A percentile compares a stretch with the other conserved stretches of the same genome.
phyloP scores from a whole-genome alignment of 2,888 invertebrate genomes.

The Pterostichus madidus region DNA sequence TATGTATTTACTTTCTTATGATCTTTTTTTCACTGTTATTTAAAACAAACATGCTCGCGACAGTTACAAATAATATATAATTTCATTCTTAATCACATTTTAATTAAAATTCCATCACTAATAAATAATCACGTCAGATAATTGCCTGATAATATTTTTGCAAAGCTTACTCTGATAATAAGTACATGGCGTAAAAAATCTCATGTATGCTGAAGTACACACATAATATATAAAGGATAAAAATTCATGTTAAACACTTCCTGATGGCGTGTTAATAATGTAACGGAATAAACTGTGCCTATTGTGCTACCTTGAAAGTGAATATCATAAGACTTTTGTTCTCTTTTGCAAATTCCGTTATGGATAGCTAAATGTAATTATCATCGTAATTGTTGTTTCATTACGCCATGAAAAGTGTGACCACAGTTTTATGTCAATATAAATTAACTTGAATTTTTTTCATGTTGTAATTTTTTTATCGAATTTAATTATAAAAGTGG shows the following conservation, averaged over 20 bases:
- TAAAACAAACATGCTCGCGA: no score
- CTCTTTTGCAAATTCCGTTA: constrained; percentile 52
- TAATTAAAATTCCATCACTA: constrained; percentile 46
- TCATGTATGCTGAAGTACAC: constrained; percentile 6
- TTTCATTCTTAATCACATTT: constrained; percentile 26
- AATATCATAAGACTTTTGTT: constrained; percentile 24
- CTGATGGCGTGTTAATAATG: constrained; percentile 54
- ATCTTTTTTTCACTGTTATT: no score
- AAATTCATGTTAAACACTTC: constrained; percentile 45
- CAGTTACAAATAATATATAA: background rate
- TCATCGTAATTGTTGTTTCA: constrained; percentile 43
- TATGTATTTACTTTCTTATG: no score
- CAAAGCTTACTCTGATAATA: constrained; percentile 45
- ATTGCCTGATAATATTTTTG: constrained; percentile 20
- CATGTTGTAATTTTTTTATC: no score
- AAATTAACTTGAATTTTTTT: no score
- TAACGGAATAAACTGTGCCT: constrained; percentile 31
- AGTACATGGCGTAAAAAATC: constrained; percentile 27
- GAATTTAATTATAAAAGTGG: no score
- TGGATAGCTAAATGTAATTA: constrained; percentile 52
- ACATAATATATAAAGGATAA: constrained; percentile 21
- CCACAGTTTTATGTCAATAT: background rate
- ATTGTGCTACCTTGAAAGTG: constrained; percentile 42
- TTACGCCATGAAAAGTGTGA: constrained; percentile 23
- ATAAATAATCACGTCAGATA: constrained; percentile 4